Percentiles rank a stretch among this genome's conserved stretches.
These are phyloP conservation scores for Antitype chi DNA, from an alignment of 2,888 invertebrate species.

Conservation along the genomic window DNA sequence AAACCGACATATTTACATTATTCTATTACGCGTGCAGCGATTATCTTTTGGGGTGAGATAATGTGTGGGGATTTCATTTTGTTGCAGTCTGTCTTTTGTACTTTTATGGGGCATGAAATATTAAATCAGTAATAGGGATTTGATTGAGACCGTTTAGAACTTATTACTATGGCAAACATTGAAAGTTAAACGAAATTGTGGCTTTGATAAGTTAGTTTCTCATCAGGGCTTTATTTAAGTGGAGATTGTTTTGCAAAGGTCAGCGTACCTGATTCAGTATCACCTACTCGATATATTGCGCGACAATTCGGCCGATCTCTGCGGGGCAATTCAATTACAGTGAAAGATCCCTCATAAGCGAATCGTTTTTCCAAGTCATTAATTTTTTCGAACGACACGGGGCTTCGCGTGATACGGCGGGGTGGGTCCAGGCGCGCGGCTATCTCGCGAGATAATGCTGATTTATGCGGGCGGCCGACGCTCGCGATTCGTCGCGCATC, in stretches of 20 bases:
- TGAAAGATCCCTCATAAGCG: constrained; percentile 91
- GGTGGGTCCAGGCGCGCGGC: constrained; percentile 87
- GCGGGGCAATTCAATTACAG: constrained; percentile 90
- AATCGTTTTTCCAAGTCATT: constrained; percentile 91
- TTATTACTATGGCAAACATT: constrained; percentile 25
- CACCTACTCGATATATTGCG: constrained; percentile 77
- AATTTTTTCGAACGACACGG: constrained; percentile 91
- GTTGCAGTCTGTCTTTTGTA: constrained; percentile 75
- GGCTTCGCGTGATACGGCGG: constrained; percentile 88
- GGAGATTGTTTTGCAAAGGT: constrained; percentile 13
- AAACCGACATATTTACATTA: constrained; percentile 83
- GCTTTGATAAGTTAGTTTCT: neutral
- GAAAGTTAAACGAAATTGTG: neutral
- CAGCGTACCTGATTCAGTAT: constrained; percentile 76
- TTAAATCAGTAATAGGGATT: constrained; percentile 61
- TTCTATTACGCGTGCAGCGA: constrained; percentile 87
- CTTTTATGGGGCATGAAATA: constrained; percentile 61
- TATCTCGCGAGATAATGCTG: constrained; percentile 91
- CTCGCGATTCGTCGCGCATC: constrained; percentile 89
- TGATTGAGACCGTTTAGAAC: constrained; percentile 55
- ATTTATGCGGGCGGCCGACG: constrained; percentile 89
- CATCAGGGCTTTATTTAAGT: neutral
- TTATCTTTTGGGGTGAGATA: constrained; percentile 86
- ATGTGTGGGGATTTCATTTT: constrained; percentile 81
- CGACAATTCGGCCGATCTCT: constrained; percentile 86